Evolutionary conservation across 2,888 invertebrate species (phyloP).

Genomic region (Micoletzkya japonica): DNA sequence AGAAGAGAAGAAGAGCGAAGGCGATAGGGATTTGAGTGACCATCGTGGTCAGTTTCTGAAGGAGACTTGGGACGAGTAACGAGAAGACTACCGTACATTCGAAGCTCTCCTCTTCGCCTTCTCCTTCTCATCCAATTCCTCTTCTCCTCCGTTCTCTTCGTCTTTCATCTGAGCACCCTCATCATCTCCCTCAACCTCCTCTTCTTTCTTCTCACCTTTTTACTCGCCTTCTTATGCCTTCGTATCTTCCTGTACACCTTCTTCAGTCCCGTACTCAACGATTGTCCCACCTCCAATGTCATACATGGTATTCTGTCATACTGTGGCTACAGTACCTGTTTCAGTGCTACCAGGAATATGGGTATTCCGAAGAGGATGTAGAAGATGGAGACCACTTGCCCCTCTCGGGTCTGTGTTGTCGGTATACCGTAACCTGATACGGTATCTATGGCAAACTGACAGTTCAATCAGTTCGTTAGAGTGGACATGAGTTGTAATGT

Average conservation of each 20-base stretch:
- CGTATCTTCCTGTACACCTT: constrained; percentile 6
- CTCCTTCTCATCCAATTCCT: constrained; percentile 14
- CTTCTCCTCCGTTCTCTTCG: constrained; percentile 1
- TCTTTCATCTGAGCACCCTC: not conserved
- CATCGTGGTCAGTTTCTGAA: constrained; percentile 20
- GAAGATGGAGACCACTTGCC: constrained; percentile 52
- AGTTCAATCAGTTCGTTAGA: not conserved
- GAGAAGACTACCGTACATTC: not conserved
- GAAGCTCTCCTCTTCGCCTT: constrained; percentile 22
- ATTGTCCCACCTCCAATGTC: constrained; percentile 14
- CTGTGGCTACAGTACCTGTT: not conserved
- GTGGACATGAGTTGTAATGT: constrained; percentile 5
- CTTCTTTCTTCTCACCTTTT: constrained; percentile 8
- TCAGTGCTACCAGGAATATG: constrained; percentile 57
- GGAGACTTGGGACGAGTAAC: not conserved
- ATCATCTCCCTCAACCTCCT: not conserved
- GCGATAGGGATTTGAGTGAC: constrained; percentile 58
- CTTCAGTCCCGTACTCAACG: constrained; percentile 6
- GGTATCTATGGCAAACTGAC: not conserved
- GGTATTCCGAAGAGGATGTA: constrained; percentile 61
- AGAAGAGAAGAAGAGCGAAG: constrained; percentile 51
- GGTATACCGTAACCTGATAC: constrained; percentile 59
- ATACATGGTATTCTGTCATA: not conserved
- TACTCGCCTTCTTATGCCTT: not conserved
- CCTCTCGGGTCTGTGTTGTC: constrained; percentile 49